Evolutionary conservation across 1,140 invertebrate species (phyloP).

Genomic region (Zaprionus inermis): DNA sequence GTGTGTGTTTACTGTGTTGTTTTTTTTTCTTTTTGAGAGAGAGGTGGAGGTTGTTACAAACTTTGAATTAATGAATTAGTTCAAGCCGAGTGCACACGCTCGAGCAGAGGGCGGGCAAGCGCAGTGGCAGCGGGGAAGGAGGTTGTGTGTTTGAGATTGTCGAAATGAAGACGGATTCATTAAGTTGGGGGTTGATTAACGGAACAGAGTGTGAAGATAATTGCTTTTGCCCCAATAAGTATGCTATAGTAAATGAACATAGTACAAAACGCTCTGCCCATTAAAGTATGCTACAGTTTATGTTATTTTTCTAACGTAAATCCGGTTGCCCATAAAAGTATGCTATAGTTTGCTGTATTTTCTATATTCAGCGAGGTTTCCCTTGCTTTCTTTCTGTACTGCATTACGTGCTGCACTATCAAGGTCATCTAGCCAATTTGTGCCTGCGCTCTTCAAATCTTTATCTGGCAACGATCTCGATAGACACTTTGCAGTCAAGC

Average conservation of each 20-base stretch:
- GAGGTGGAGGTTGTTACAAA: constrained; percentile 36
- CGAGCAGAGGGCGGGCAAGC: constrained; percentile 38
- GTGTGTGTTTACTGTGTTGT: constrained; percentile 7
- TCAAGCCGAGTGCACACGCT: constrained; percentile 73
- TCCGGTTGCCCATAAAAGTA: too few relatives aligned
- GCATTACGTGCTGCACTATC: neutral
- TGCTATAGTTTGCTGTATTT: too few relatives aligned
- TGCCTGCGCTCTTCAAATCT: neutral
- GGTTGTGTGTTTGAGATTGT: neutral
- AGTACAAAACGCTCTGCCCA: too few relatives aligned
- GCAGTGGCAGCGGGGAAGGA: neutral
- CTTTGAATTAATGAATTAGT: constrained; percentile 74
- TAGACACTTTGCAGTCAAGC: too few relatives aligned
- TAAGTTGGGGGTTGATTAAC: neutral
- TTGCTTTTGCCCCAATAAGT: neutral
- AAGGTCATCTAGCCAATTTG: neutral
- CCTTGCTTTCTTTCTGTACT: too few relatives aligned
- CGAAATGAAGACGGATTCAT: constrained; percentile 12
- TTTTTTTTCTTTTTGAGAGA: neutral
- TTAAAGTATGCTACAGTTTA: neutral
- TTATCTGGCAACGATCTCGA: neutral
- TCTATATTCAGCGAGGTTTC: too few relatives aligned
- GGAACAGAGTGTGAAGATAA: neutral
- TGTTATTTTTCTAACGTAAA: neutral
- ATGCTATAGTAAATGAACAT: too few relatives aligned